Evolutionary conservation across 2,113 vertebrate genomes (phyloP), one percentile per base, ranked within the genome.

Genomic region (pig (Sus scrofa)): DNA sequence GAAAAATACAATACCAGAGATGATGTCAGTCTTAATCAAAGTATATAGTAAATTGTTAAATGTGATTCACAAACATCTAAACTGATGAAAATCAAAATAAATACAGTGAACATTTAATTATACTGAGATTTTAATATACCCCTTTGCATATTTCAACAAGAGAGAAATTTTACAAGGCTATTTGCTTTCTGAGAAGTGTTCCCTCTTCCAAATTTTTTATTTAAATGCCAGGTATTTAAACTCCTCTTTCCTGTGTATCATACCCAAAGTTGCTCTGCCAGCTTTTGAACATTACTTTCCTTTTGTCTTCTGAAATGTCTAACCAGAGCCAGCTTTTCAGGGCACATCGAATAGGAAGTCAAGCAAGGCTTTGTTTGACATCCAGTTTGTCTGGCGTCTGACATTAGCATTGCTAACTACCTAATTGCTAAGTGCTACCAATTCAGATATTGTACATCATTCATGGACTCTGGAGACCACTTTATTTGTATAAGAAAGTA

Each of bases 311-410:
- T 26, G 44, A 60, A 74, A 27, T 0, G 30, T 0, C 0, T 84
- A 5, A 67, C 0, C 1, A 0, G 15, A 39, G 96, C 97, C 98
- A 98, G 92, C 82, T 95, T 97, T 58, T 79, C 8, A 37, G 73
- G 93, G 73, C 77, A 83, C 22, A 13, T 85, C 5, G 22, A 87
- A 34, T 88, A 86, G 67, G 62, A 84, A 87, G 74, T 26, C 27
- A 32, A 27, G 37, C 39, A 0, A 96, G 98, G 86, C 92, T 97
- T 98, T 97, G 97, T 98, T 65, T 95, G 0, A 44, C 91, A 63
- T 71, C 97, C 98, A 95, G 94, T 13, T 22, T 1, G 96, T 95
- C 98, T 98, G 98, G 97, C 96, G 67, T 95, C 97, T 97, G 98
- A 98, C 98, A 97, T 98, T 98, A 97, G 94, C 97, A 39, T 85